These are phyloP conservation scores for Scaptomyza caliginosa DNA, from an alignment of 2,888 invertebrate genomes.

Conservation along the genomic window DNA sequence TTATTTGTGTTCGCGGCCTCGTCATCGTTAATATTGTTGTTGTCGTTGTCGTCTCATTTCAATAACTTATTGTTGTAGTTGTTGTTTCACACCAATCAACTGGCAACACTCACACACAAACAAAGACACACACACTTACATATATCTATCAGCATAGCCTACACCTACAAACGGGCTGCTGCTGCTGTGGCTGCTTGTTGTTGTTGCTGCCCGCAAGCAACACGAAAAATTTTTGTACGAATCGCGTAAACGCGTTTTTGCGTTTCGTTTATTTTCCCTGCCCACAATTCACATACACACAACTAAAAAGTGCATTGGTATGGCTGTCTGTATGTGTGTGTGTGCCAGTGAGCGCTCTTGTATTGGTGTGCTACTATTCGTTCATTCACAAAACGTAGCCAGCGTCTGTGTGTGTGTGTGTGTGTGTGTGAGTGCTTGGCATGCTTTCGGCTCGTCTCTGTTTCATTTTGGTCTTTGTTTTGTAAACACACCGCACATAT, in stretches of 20 bases:
- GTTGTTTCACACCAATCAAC: conserved; percentile 65
- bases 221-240: conserved; percentile 80
- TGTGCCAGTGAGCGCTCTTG: conserved; percentile 43
- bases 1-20: conserved; percentile 55
- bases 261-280: conserved; percentile 83
- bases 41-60: conserved; percentile 73
- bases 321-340: conserved; percentile 9
- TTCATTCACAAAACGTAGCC: conserved; percentile 77
- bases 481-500: conserved; percentile 70
- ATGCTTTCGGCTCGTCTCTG: conserved; percentile 70
- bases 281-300: conserved; percentile 81
- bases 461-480: conserved; percentile 69
- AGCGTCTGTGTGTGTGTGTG: conserved; percentile 1
- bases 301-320: conserved; percentile 12
- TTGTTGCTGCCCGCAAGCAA: conserved; percentile 38
- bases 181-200: conserved; percentile 26
- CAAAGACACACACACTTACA: conserved; percentile 27
- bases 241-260: conserved; percentile 83
- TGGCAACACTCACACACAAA: conserved; percentile 27
- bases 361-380: conserved; percentile 75
- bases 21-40: conserved; percentile 53
- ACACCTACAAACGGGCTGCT: conserved; percentile 64
- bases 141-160: conserved; percentile 54
- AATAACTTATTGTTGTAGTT: conserved; percentile 78
- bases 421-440: conserved; percentile 55